Evolutionary conservation across 2,888 invertebrate genomes (phyloP).

Genomic region (Cremastinae sp.): DNA sequence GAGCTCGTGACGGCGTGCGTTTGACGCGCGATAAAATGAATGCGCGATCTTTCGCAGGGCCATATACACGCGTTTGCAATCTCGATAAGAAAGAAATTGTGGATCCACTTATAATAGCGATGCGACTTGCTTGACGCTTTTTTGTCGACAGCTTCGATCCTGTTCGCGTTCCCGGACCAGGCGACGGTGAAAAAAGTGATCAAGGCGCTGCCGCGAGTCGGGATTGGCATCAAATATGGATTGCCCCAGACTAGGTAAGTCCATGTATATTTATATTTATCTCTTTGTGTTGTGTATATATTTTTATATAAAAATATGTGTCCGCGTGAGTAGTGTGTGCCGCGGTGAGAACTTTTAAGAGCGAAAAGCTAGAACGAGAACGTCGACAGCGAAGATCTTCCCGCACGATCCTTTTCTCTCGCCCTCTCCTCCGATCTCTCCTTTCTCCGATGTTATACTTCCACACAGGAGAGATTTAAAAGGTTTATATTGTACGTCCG

Average conservation of each 20-base stretch:
- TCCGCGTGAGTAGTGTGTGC: conserved; percentile 15
- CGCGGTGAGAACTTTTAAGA: conserved; percentile 22
- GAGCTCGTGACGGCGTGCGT: conserved; percentile 23
- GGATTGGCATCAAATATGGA: conserved; percentile 99
- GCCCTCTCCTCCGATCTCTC: conserved; percentile 10
- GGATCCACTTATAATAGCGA: conserved; percentile 49
- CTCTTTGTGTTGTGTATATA: conserved; percentile 2
- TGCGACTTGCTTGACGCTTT: conserved; percentile 67
- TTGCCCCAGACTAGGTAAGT: conserved; percentile 96
- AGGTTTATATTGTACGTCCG: neutral
- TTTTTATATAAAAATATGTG: neutral
- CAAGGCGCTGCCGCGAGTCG: conserved; percentile 97
- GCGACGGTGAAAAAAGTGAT: conserved; percentile 98
- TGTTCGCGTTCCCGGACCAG: conserved; percentile 99
- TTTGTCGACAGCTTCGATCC: conserved; percentile 93
- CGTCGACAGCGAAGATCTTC: conserved; percentile 42
- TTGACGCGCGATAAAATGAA: conserved; percentile 25
- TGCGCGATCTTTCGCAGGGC: conserved; percentile 46
- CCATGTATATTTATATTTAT: conserved; percentile 21
- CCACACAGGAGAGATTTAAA: neutral
- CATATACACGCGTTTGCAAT: conserved; percentile 16
- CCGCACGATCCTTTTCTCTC: conserved; percentile 51
- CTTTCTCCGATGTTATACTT: neutral
- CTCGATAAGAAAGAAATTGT: conserved; percentile 48
- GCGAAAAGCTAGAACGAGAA: conserved; percentile 18